Evolutionary conservation across 1,140 invertebrate genomes (phyloP), one percentile per base, ranked within the genome.

Genomic region (Scaptomyza graminum): DNA sequence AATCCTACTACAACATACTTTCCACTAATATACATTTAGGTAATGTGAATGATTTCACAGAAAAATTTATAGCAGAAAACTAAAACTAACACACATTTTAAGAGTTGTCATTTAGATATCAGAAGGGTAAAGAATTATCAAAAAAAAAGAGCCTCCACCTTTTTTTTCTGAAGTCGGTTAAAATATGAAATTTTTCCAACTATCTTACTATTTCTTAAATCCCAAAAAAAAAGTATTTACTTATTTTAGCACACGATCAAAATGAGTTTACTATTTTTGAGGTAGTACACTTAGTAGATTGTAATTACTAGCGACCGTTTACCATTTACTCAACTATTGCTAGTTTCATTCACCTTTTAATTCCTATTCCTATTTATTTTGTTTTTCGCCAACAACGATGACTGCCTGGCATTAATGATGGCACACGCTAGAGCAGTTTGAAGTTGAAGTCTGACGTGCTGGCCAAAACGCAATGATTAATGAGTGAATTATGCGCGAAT

Each of bases 401-500:
- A 47, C 31, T 57, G 68, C 15, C 16, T 5, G 51, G 62, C 51
- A 54, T 43, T 56, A 49, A 55, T 55, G 34, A 62, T 51, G 61
- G 56, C 76, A 76, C 77, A 84, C 79, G 79, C 67, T 70, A 77
- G 49, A 70, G 65, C 46, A 44, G 41, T 12, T 44, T 47, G 59
- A 43, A 43, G 55, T 55, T 60, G 43, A 67, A 87, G 81, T 78
- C 82, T 87, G 83, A 82, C 71, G 73, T 82, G 69, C 66, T 76
- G 68, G 82, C 74, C 82, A 80, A 87, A 88, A 83, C 76, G 83
- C 87, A 83, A 87, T 87, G 83, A 87, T 87, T 87, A 87, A 87
- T 87, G 83, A 87, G 83, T 87, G 83, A 87, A 87, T 87, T 87
- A 88, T 87, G 83, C 83, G 83, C 83, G 83, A 87, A 87, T 87